phyloP scores from a whole-genome alignment of 2,113 vertebrate genomes.

The Chionomys nivalis region DNA sequence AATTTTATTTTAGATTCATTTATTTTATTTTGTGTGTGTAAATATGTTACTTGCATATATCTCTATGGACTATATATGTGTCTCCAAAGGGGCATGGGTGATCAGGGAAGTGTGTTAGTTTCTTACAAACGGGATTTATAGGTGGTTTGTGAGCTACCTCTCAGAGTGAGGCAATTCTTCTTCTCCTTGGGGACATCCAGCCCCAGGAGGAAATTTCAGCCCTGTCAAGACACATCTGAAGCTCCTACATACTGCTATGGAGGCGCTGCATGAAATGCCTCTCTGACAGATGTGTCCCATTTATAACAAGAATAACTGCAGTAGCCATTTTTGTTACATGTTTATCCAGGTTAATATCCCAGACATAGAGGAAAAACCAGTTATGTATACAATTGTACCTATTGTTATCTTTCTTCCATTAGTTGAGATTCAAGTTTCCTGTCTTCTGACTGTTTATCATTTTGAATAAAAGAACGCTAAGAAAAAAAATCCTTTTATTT shows the following conservation, averaged over 20 bases:
- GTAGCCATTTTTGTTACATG: constrained; percentile 70
- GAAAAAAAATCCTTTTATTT: constrained; percentile 34
- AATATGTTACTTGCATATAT: too few relatives aligned
- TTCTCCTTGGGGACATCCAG: too few relatives aligned
- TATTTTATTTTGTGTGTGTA: neutral
- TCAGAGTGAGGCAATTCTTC: neutral
- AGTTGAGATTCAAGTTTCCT: constrained; percentile 80
- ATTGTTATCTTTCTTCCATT: constrained; percentile 38
- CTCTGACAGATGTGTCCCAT: constrained; percentile 62
- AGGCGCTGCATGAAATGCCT: constrained; percentile 55
- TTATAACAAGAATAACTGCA: constrained; percentile 74
- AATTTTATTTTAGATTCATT: neutral
- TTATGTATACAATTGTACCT: constrained; percentile 72
- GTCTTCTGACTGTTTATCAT: constrained; percentile 70
- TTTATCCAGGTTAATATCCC: constrained; percentile 79
- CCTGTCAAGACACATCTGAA: accelerated
- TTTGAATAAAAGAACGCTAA: constrained; percentile 73
- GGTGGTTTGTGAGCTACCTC: neutral
- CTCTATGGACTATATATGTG: neutral
- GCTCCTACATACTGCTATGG: neutral
- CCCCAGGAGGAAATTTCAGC: constrained; percentile 11
- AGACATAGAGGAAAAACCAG: constrained; percentile 70
- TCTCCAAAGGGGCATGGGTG: neutral
- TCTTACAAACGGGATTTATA: neutral
- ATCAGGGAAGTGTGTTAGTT: neutral